These are phyloP conservation scores for Haliclona indistincta DNA, from an alignment of 37 sponge, comb jelly and placozoan species.

Conservation along the genomic window DNA sequence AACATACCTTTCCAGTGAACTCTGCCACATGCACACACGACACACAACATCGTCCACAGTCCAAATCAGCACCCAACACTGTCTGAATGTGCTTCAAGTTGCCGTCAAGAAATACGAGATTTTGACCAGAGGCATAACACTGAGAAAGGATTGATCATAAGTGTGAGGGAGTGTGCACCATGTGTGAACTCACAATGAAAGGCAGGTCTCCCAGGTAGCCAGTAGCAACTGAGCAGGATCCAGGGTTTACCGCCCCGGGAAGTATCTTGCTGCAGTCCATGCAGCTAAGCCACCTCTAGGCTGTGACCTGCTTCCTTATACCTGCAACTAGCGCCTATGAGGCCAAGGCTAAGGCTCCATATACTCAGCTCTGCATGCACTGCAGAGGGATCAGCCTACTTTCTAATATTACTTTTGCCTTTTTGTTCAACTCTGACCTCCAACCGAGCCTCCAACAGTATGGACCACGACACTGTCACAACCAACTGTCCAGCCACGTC, in stretches of 20 bases:
- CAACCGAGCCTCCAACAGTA: no score
- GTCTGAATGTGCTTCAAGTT: constrained; percentile 72
- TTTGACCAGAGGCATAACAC: constrained; percentile 85
- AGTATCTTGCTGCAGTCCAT: constrained; percentile 75
- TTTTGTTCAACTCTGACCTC: no score
- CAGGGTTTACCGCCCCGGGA: constrained; percentile 81
- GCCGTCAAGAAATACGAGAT: constrained; percentile 65
- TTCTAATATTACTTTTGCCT: no score
- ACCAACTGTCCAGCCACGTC: no score
- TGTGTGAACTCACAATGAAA: constrained; percentile 59
- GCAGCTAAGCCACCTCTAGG: not conserved
- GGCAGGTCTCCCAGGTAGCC: constrained; percentile 58
- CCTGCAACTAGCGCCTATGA: not conserved
- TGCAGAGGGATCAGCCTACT: no score
- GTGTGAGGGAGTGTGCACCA: not conserved
- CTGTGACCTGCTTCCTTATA: not conserved
- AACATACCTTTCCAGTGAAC: constrained; percentile 45
- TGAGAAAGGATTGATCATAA: constrained; percentile 8
- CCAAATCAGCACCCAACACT: constrained; percentile 47
- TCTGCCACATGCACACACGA: constrained; percentile 64
- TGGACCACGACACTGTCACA: no score
- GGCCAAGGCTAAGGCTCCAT: no score
- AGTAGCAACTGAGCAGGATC: constrained; percentile 54
- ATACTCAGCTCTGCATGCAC: no score
- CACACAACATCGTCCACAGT: constrained; percentile 24